These are phyloP conservation scores for Dolomedes plantarius DNA, from an alignment of 2,888 invertebrate genomes.

Conservation along the genomic window DNA sequence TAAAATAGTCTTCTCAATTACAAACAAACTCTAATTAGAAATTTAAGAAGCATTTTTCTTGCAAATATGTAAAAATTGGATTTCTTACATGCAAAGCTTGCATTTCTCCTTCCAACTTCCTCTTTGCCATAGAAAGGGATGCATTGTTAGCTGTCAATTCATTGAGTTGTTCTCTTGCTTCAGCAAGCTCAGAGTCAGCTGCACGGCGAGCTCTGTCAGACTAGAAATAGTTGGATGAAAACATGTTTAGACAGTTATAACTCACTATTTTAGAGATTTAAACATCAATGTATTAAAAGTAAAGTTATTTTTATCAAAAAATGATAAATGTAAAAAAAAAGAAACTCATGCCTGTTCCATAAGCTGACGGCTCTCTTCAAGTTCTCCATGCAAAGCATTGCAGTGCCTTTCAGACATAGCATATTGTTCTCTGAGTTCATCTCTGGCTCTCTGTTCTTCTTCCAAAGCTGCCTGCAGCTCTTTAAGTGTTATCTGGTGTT, in stretches of 20 bases:
- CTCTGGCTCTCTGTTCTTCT: slow-evolving; percentile 97
- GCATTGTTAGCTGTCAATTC: slow-evolving; percentile 96
- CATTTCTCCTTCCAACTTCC: slow-evolving; percentile 98
- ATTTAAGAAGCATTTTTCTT: too few relatives aligned
- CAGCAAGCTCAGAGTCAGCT: slow-evolving; percentile 97
- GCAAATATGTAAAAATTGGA: too few relatives aligned
- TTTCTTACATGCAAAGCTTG: slow-evolving; percentile 92
- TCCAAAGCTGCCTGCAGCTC: slow-evolving; percentile 96
- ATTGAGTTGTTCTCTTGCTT: slow-evolving; percentile 98
- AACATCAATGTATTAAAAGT: too few relatives aligned
- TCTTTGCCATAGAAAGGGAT: slow-evolving; percentile 97
- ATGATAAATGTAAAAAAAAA: too few relatives aligned
- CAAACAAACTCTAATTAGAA: too few relatives aligned
- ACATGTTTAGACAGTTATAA: too few relatives aligned
- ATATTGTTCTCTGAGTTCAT: slow-evolving; percentile 97
- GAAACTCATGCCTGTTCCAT: slow-evolving; percentile 91
- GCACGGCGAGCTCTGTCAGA: slow-evolving; percentile 98
- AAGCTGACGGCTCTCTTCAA: slow-evolving; percentile 97
- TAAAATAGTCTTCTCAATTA: too few relatives aligned
- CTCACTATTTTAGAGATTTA: too few relatives aligned
- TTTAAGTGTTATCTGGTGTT: slow-evolving; percentile 98
- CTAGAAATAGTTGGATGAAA: background rate
- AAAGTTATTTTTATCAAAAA: too few relatives aligned
- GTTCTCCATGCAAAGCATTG: slow-evolving; percentile 97
- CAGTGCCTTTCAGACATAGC: slow-evolving; percentile 98